phyloP scores from a whole-genome alignment of 2,888 invertebrate species.

The Leucophenga maculata region DNA sequence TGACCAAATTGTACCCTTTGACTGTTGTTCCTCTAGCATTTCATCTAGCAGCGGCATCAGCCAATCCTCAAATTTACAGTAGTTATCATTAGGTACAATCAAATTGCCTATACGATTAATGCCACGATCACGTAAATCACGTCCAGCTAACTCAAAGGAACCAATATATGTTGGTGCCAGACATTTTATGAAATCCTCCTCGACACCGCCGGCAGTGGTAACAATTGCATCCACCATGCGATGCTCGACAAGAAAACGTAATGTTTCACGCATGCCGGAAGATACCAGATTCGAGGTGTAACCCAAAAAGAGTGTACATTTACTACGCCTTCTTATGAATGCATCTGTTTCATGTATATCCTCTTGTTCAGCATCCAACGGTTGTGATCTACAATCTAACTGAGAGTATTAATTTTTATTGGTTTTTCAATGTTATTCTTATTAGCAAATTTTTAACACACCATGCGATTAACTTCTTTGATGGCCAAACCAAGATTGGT shows the following conservation, averaged over 20 bases:
- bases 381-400: slow-evolving; percentile 81
- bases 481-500: slow-evolving; percentile 94
- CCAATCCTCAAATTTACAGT: slow-evolving; percentile 98
- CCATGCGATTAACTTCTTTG: slow-evolving; percentile 93
- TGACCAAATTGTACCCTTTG: slow-evolving; percentile 85
- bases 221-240: slow-evolving; percentile 96
- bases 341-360: slow-evolving; percentile 84
- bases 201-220: slow-evolving; percentile 97
- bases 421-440: background rate
- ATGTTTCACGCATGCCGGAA: slow-evolving; percentile 92
- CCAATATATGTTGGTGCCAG: slow-evolving; percentile 95
- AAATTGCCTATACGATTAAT: slow-evolving; percentile 91
- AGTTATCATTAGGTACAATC: slow-evolving; percentile 97
- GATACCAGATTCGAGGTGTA: slow-evolving; percentile 98
- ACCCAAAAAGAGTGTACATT: slow-evolving; percentile 96
- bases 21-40: slow-evolving; percentile 90
- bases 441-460: slow-evolving; percentile 57
- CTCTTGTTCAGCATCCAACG: slow-evolving; percentile 79
- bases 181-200: slow-evolving; percentile 99
- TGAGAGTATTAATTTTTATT: slow-evolving; percentile 54
- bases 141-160: slow-evolving; percentile 88
- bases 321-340: slow-evolving; percentile 82
- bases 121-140: slow-evolving; percentile 84
- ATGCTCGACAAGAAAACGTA: slow-evolving; percentile 88
- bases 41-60: slow-evolving; percentile 90